Conservation (phyloP, 2,888 invertebrate species). For the Reticulitermes lucifugus region DNA sequence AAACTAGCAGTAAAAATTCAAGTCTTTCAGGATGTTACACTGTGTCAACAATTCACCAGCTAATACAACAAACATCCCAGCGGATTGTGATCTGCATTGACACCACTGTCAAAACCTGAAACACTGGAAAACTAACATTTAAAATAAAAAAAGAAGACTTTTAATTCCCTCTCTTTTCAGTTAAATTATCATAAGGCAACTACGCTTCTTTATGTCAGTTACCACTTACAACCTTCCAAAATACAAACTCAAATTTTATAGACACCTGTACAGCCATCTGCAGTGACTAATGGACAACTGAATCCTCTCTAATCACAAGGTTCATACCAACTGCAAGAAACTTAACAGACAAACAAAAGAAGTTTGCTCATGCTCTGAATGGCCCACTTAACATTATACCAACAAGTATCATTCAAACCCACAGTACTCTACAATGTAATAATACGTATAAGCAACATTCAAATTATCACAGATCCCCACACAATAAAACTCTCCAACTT, state of each 20-base stretch:
- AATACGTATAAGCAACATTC: slow-evolving; percentile 37
- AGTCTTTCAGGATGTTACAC: too few relatives aligned
- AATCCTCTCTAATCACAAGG: not conserved
- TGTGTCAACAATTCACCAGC: too few relatives aligned
- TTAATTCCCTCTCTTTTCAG: too few relatives aligned
- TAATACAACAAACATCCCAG: too few relatives aligned
- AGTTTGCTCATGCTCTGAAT: slow-evolving; percentile 18
- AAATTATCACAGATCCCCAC: slow-evolving; percentile 28
- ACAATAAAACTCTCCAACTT: slow-evolving; percentile 45
- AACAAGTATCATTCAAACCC: slow-evolving; percentile 58
- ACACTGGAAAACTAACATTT: too few relatives aligned
- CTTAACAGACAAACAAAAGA: slow-evolving; percentile 8
- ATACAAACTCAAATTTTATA: not conserved
- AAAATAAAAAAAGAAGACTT: too few relatives aligned
- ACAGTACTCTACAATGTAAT: slow-evolving; percentile 27
- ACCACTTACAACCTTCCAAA: not conserved
- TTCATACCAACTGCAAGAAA: slow-evolving; percentile 2
- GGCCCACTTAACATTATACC: slow-evolving; percentile 23
- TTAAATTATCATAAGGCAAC: too few relatives aligned
- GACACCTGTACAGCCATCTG: slow-evolving; percentile 17
- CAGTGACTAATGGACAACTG: not conserved
- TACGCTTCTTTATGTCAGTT: too few relatives aligned
- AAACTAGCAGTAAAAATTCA: too few relatives aligned
- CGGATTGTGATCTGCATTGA: too few relatives aligned
- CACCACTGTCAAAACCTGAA: too few relatives aligned